Evolutionary conservation across 2,888 invertebrate genomes (phyloP).

Genomic region (Catotricha subobsoleta): DNA sequence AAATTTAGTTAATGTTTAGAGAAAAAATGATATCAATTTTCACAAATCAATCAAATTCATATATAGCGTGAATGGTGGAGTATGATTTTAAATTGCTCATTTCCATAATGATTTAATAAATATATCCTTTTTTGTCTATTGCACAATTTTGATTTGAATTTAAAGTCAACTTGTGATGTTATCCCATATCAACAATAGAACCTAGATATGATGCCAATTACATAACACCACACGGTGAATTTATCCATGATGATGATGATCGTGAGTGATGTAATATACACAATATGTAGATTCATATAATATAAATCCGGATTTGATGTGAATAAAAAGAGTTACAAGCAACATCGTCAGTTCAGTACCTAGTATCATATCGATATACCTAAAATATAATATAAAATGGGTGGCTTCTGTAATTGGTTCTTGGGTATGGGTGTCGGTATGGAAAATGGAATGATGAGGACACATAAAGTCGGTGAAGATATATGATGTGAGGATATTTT

Average conservation of each 20-base stretch:
- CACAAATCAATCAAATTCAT: too few relatives aligned
- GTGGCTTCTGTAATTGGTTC: constrained; percentile 5
- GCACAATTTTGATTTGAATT: background rate
- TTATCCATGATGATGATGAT: constrained; percentile 2
- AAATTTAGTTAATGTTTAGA: too few relatives aligned
- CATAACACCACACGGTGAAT: constrained; percentile 2
- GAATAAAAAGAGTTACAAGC: too few relatives aligned
- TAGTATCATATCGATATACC: too few relatives aligned
- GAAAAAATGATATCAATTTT: too few relatives aligned
- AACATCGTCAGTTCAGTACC: too few relatives aligned
- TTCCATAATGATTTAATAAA: constrained; percentile 6
- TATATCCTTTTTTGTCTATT: background rate
- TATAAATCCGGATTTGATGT: constrained; percentile 4
- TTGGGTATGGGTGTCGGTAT: background rate
- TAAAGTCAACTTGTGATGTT: background rate
- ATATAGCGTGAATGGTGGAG: too few relatives aligned
- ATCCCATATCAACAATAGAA: too few relatives aligned
- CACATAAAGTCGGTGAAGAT: background rate
- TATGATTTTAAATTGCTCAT: constrained; percentile 5
- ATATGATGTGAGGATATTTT: background rate
- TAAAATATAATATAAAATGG: too few relatives aligned
- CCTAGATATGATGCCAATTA: constrained; percentile 4
- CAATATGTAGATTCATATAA: constrained; percentile 3
- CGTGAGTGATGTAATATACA: background rate
- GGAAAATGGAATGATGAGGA: background rate